Evolutionary conservation across 1,140 invertebrate genomes (phyloP).

Genomic region (Trichoplusia ni): DNA sequence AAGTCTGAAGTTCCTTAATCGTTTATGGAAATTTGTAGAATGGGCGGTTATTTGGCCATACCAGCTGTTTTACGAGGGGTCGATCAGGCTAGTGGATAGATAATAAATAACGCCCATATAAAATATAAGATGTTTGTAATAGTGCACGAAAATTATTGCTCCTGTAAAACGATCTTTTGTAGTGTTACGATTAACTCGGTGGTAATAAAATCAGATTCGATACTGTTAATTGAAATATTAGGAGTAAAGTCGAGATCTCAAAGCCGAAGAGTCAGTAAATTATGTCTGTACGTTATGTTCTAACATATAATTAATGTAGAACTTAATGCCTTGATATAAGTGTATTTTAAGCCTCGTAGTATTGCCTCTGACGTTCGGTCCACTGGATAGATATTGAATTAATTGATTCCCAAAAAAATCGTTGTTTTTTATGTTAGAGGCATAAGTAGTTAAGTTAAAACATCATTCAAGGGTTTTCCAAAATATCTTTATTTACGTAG

Average conservation of each 20-base stretch:
- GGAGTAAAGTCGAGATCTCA: background rate
- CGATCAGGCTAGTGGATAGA: slow-evolving; percentile 51
- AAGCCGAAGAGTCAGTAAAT: too few species aligned
- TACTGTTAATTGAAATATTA: background rate
- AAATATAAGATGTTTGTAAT: slow-evolving; percentile 38
- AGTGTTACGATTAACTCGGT: background rate
- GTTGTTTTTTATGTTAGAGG: too few species aligned
- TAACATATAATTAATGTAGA: slow-evolving; percentile 13
- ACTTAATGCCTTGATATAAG: background rate
- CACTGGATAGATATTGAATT: too few species aligned
- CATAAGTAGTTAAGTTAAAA: too few species aligned
- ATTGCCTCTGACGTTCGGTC: too few species aligned
- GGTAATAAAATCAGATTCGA: background rate
- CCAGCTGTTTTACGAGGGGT: slow-evolving; percentile 58
- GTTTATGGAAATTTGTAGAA: slow-evolving; percentile 11
- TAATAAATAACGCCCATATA: slow-evolving; percentile 52
- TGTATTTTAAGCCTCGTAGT: too few species aligned
- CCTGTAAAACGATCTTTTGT: background rate
- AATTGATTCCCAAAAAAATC: too few species aligned
- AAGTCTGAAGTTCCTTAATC: slow-evolving; percentile 26
- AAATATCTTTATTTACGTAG: too few species aligned
- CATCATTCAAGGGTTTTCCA: too few species aligned
- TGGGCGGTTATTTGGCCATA: slow-evolving; percentile 51
- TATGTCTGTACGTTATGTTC: background rate
- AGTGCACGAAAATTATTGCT: slow-evolving; percentile 4